Percentiles rank a stretch among this genome's conserved stretches.
Conservation (phyloP, 2,888 invertebrate species). For the Agonopterix arenella region DNA sequence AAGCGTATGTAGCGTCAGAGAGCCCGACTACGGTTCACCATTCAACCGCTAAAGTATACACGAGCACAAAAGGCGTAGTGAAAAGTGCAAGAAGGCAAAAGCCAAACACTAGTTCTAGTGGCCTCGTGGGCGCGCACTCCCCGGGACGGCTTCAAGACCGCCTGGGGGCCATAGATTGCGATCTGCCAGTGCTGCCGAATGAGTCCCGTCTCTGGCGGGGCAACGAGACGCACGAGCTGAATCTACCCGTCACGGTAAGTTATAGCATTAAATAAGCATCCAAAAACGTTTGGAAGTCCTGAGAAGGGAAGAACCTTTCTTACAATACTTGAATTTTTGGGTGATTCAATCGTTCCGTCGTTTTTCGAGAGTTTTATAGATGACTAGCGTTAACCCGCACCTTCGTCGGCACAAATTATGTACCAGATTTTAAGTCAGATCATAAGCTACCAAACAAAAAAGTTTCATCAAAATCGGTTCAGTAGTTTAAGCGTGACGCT, state of each 20-base stretch:
- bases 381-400: too few species aligned
- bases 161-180: constrained; percentile 80
- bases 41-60: constrained; percentile 49
- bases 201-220: constrained; percentile 83
- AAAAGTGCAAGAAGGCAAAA: constrained; percentile 66
- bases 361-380: too few species aligned
- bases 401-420: too few species aligned
- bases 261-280: background rate
- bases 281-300: too few species aligned
- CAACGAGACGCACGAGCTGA: constrained; percentile 83
- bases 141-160: constrained; percentile 78
- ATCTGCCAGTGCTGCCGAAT: constrained; percentile 79
- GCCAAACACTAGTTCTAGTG: constrained; percentile 58
- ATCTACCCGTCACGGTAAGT: constrained; percentile 81
- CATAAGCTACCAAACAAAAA: too few species aligned
- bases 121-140: constrained; percentile 35
- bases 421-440: too few species aligned
- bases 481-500: too few species aligned
- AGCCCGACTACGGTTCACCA: constrained; percentile 41
- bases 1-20: constrained; percentile 44
- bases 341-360: too few species aligned
- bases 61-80: constrained; percentile 50
- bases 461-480: too few species aligned
- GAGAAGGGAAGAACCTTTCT: too few species aligned
- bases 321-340: too few species aligned